Evolutionary conservation across 2,888 invertebrate genomes (phyloP), one percentile per base, ranked within the genome.

Genomic region (Agrochola lota): DNA sequence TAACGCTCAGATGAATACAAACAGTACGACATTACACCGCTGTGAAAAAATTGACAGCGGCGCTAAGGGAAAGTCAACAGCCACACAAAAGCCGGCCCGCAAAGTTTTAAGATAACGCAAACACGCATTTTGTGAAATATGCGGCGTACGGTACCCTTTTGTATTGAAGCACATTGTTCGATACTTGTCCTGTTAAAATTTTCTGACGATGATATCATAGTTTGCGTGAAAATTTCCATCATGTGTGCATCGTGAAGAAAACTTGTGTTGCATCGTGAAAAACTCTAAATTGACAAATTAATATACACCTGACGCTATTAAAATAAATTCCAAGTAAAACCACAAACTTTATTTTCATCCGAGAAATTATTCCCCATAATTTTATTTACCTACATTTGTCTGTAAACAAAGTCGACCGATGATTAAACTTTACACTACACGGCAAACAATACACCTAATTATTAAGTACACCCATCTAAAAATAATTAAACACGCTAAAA

Each of bases 41-140:
- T 85, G 83, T 88, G 84, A 90, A 94, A 94, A 93, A 85, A 90
- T 87, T 85, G 90, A 91, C 91, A 87, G 88, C 90, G 90, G 90
- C 90, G 88, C 91, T 91, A 91, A 93, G 93, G 93, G 94, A 95
- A 95, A 95, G 95, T 94, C 93, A 93, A 94, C 93, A 94, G 93
- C 92, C 91, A 93, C 89, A 94, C 92, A 94, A 92, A 91, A 89
- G 77, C 59, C 60, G 88, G 80, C 83, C 84, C 90, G 87, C 87
- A 90, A 90, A 90, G 90, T 90, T 89, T 90, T 81, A 84, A 92
- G 92, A 94, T 93, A 94, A 93, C 85, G 85, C 90, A 93, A 94
- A 94, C 89, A 94, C 88, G 91, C 89, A 92, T 88, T 92, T 93
- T 91, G 90, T 91, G 89, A 93, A 93, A 90, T 92, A 93, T 93